Conservation (phyloP, 2,113 vertebrate species). For the Procavia capensis region DNA sequence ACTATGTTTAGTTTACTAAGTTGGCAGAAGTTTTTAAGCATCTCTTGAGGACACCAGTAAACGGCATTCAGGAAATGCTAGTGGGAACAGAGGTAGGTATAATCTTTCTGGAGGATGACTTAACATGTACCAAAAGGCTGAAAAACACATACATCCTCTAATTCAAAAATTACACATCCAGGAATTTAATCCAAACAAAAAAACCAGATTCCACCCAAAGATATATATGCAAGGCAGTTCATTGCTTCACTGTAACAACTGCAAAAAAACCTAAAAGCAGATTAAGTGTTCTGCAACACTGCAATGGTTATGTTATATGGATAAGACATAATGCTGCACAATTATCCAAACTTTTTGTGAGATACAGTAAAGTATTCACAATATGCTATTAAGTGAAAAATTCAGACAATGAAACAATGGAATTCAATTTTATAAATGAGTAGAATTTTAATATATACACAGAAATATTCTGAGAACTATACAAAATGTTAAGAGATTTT, state of each 20-base stretch:
- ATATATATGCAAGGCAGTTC: neutral
- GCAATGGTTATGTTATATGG: neutral
- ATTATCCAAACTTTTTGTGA: neutral
- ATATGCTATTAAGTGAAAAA: neutral
- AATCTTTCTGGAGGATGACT: neutral
- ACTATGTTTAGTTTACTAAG: neutral
- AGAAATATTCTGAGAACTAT: neutral
- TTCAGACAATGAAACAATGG: neutral
- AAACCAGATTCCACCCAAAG: neutral
- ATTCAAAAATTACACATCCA: neutral
- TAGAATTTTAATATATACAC: neutral
- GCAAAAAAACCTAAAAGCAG: neutral
- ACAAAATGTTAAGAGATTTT: neutral
- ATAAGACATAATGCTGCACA: neutral
- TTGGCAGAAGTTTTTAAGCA: conserved; percentile 4
- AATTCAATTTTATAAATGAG: neutral
- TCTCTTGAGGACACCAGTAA: neutral
- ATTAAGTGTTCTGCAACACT: neutral
- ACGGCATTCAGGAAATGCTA: neutral
- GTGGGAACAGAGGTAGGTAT: neutral
- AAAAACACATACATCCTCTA: conserved; percentile 33
- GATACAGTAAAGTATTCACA: neutral
- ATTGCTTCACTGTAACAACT: neutral
- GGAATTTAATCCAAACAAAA: neutral
- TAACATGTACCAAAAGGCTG: neutral